These are phyloP conservation scores for Hypotaenidia philippensis DNA, from an alignment of 2,797 vertebrate species.

Conservation along the genomic window DNA sequence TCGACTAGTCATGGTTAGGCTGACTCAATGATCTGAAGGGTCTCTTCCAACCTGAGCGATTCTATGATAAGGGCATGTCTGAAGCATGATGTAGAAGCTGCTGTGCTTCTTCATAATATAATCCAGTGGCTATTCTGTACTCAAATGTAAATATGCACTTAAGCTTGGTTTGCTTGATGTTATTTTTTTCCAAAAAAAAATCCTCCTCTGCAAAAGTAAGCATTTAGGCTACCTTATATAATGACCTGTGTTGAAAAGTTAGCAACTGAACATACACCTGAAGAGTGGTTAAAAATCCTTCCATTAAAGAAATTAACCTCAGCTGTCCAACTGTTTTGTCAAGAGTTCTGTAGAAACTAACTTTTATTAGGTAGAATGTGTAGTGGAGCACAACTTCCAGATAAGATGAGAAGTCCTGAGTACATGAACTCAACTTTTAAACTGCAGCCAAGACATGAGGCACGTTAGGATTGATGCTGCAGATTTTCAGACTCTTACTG, in stretches of 20 bases:
- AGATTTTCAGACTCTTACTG: not conserved
- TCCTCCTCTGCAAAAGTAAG: not conserved
- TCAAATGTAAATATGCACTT: not conserved
- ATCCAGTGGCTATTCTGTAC: not conserved
- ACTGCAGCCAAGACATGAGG: not conserved
- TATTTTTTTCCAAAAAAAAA: not conserved
- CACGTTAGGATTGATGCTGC: not conserved
- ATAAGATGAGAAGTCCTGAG: not conserved
- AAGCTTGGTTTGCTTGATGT: not conserved
- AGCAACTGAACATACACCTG: not conserved
- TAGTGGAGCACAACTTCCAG: not conserved
- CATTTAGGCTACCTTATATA: not conserved
- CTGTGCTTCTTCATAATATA: not conserved
- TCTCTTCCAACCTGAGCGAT: no score
- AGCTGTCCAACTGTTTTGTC: not conserved
- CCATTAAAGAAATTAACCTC: not conserved
- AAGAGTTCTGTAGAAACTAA: not conserved
- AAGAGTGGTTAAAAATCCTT: not conserved
- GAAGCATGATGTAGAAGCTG: not conserved
- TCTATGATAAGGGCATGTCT: no score
- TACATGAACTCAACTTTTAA: not conserved
- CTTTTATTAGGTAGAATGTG: not conserved
- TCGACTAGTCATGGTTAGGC: no score
- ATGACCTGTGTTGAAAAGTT: not conserved
- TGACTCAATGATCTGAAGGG: no score